Evolutionary conservation across 2,797 vertebrate species (phyloP), one percentile per base, ranked within the genome.

Genomic region (Sciurus carolinensis): DNA sequence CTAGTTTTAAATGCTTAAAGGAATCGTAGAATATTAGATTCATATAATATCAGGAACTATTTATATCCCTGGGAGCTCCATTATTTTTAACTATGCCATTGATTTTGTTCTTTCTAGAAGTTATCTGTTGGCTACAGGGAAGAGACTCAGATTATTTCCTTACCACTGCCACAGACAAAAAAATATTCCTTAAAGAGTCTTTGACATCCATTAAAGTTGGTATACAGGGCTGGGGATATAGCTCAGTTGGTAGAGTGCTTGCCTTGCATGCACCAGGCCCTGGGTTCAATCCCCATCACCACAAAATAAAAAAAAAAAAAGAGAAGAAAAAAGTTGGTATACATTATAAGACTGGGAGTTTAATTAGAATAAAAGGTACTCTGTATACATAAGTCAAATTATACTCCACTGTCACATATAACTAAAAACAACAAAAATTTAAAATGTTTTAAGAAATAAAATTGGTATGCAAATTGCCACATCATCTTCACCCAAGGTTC

Each of bases 401-500:
- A 57, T 57, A 57, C 20, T 57, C 54, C 7, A 57, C 54, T 20
- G 54, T 57, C 54, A 57, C 22, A 7, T 57, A 57, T 52, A 57
- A 57, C 54, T 57, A 57, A 62, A 26, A 62, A 62, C 9, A 62
- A 62, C 7, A 62, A 59, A 59, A 59, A 59, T 3, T 7, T 24
- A 62, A 62, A 62, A 62, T 39, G 39, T 54, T 20, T 22, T 22
- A 57, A 89, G 96, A 97, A 97, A 96, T 95, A 96, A 81, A 96
- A 91, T 95, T 94, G 94, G 87, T 93, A 97, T 75, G 95, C 95
- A 94, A 98, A 98, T 90, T 97, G 95, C 96, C 97, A 98, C 87
- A 95, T 73, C 87, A 57, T 64, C 93, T 98, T 98, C 98, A 98
- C 97, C 96, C 97, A 97, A 95, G 90, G 77, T 81, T 98, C 96